A percentile compares a stretch with the other conserved stretches of the same genome.
Evolutionary conservation across 1,140 invertebrate species (phyloP).

Genomic region (Euglossa dilemma): DNA sequence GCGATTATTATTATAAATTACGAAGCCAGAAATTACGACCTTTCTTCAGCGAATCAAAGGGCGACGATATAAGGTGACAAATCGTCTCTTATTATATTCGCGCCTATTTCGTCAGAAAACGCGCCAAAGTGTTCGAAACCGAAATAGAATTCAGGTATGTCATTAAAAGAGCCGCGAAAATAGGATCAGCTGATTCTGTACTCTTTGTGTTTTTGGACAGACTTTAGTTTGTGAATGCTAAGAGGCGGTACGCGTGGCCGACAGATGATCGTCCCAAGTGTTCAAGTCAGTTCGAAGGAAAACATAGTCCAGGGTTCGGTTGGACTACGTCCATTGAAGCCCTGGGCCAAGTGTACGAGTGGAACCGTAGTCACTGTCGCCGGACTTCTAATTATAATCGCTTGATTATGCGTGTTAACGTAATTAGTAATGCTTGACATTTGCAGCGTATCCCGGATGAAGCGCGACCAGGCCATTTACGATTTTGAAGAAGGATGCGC

Average conservation of each 20-base stretch:
- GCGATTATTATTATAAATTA: background rate
- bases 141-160: background rate
- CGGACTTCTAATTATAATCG: slow-evolving; percentile 59
- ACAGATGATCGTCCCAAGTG: slow-evolving; percentile 38
- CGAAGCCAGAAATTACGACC: too few relatives aligned
- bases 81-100: background rate
- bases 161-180: background rate
- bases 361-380: slow-evolving; percentile 20
- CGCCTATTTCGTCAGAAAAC: background rate
- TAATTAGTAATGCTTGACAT: slow-evolving; percentile 4
- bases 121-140: too few relatives aligned
- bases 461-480: background rate
- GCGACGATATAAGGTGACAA: too few relatives aligned
- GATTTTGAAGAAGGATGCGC: background rate
- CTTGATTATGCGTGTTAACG: slow-evolving; percentile 22
- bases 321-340: slow-evolving; percentile 52
- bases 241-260: background rate
- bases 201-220: background rate
- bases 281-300: slow-evolving; percentile 36
- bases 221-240: slow-evolving; percentile 13
- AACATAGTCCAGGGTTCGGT: slow-evolving; percentile 24
- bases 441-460: background rate
- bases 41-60: too few relatives aligned
- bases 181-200: background rate
- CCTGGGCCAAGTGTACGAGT: slow-evolving; percentile 47